Evolutionary conservation across 2,113 vertebrate genomes (phyloP).

Genomic region (Istiophorus platypterus): DNA sequence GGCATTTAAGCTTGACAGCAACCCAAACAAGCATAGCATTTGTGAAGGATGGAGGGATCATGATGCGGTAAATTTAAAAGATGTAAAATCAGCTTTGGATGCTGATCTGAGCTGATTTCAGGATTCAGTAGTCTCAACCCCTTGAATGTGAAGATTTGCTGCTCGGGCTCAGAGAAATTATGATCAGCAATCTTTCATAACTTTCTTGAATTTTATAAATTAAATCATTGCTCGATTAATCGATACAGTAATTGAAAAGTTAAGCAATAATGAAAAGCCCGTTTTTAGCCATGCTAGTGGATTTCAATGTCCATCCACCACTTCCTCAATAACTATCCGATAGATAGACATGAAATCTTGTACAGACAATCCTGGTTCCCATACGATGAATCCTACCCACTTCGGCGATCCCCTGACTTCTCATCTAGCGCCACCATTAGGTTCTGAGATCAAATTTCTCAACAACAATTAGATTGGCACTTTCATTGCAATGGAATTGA

Average conservation of each 20-base stretch:
- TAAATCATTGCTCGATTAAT: not conserved
- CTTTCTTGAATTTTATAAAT: not conserved
- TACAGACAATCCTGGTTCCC: not conserved
- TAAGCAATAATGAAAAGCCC: not conserved
- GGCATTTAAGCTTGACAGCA: constrained; percentile 1
- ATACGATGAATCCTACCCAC: not conserved
- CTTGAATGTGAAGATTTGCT: not conserved
- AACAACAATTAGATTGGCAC: no score
- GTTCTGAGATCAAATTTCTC: no score
- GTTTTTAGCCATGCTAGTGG: not conserved
- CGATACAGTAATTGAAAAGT: not conserved
- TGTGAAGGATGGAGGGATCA: not conserved
- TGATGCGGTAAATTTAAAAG: not conserved
- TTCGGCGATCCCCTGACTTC: not conserved
- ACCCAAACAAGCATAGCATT: constrained; percentile 10
- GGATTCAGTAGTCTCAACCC: not conserved
- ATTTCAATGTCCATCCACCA: not conserved
- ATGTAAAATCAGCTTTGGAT: not conserved
- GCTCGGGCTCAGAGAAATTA: not conserved
- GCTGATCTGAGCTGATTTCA: not conserved
- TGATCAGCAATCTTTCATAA: no score
- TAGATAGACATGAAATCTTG: not conserved
- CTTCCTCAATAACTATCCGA: not conserved
- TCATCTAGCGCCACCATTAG: not conserved
- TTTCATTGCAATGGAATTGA: not conserved